Evolutionary conservation across 2,888 invertebrate genomes (phyloP).

Genomic region (Malthinus flaveolus): DNA sequence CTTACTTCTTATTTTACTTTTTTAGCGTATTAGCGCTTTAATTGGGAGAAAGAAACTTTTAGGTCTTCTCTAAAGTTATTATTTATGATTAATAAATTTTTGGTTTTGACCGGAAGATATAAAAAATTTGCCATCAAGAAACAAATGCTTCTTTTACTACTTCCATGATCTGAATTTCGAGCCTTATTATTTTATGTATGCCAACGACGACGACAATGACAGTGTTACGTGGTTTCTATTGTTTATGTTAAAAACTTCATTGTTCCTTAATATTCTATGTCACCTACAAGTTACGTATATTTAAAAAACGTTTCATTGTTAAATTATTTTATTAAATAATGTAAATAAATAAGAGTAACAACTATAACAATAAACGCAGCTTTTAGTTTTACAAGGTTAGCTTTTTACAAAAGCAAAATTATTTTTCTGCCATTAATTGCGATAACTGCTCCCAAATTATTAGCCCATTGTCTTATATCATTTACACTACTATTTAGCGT

Average conservation of each 20-base stretch:
- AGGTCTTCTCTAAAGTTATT: too few species aligned
- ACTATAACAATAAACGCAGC: neutral
- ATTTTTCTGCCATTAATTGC: too few species aligned
- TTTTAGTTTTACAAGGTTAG: too few species aligned
- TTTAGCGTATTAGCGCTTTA: too few species aligned
- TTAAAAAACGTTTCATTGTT: constrained; percentile 25
- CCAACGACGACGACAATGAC: constrained; percentile 19
- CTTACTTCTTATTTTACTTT: constrained; percentile 1
- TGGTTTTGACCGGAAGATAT: constrained; percentile 17
- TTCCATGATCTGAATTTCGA: constrained; percentile 27
- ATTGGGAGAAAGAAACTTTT: too few species aligned
- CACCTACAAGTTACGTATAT: constrained; percentile 19
- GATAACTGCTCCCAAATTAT: too few species aligned
- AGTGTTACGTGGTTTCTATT: constrained; percentile 26
- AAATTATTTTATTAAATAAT: constrained; percentile 16
- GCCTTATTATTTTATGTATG: constrained; percentile 29
- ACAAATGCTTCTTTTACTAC: constrained; percentile 19
- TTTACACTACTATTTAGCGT: too few species aligned
- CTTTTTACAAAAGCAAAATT: too few species aligned
- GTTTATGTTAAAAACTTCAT: constrained; percentile 16
- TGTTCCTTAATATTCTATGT: constrained; percentile 26
- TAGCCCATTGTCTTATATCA: too few species aligned
- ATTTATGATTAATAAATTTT: neutral
- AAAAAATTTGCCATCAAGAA: constrained; percentile 10
- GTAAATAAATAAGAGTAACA: constrained; percentile 14